Evolutionary conservation across 1,140 invertebrate species (phyloP), one percentile per base, ranked within the genome.

Genomic region (Halesus radiatus): DNA sequence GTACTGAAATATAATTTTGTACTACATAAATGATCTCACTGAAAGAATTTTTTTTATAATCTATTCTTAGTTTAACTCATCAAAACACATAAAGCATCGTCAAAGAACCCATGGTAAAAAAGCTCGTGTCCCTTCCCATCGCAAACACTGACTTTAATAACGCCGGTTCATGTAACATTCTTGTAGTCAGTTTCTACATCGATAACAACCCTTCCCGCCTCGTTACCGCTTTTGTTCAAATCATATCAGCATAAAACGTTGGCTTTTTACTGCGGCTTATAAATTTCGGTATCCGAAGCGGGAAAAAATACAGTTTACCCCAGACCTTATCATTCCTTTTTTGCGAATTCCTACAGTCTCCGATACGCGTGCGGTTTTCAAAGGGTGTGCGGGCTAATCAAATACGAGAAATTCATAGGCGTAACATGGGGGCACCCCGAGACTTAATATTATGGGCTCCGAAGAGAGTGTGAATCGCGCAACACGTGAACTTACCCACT

Each of bases 391-490:
- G 66, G 45, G 29, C 29, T 70, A 70, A 70, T 70, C 66, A 50
- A 70, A 70, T 70, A 70, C 29, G 66, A 70, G 66, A 70, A 50
- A 70, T 70, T 70, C 66, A 70, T 70, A 70, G 66, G 29, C 66
- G 32, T 50, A 70, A 70, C 32, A 70, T 20, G 66, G 56, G 56
- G 56, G n/a, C 10, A 60, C 62, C 23, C 26, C 62, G 29, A 66
- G 62, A 26, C 29, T 66, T 66, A 66, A 66, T 66, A 66, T 45
- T 45, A 45, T 66, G 16, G 62, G 18, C 56, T 7, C 62, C 10
- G 29, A 66, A 66, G 62, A 29, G 62, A 66, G 62, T 66, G 62
- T 32, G 62, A 66, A 66, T 26, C 62, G 29, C n/a, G 62, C 62
- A 66, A 66, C 62, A 66, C 62, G 62, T 66, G 62, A 26, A 13